phyloP scores from a whole-genome alignment of 2,797 vertebrate species.

The Pampus argenteus region DNA sequence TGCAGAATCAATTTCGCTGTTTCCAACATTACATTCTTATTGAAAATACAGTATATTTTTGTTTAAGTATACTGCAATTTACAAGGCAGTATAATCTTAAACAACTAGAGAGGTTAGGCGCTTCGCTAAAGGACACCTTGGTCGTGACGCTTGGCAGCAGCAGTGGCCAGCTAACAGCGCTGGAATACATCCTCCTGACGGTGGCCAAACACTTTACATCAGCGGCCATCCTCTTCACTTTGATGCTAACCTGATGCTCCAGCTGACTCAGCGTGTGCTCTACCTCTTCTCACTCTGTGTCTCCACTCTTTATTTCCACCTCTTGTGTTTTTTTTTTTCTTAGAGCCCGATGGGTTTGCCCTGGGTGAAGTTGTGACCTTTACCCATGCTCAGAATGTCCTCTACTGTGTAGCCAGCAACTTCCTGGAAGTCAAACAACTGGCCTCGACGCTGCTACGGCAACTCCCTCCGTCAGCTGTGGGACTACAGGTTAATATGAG shows the following conservation, averaged over 20 bases:
- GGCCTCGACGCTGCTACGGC: slow-evolving; percentile 88
- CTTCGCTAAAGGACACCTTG: background rate
- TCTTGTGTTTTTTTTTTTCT: slow-evolving; percentile 4
- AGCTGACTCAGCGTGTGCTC: slow-evolving; percentile 5
- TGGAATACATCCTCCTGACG: background rate
- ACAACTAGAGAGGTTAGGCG: background rate
- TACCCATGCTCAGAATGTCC: slow-evolving; percentile 85
- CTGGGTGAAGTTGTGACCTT: slow-evolving; percentile 86
- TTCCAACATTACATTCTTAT: background rate
- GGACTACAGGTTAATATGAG: slow-evolving; percentile 86
- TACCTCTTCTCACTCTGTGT: slow-evolving; percentile 5
- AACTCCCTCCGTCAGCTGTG: slow-evolving; percentile 83
- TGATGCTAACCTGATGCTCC: slow-evolving; percentile 18
- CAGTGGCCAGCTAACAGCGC: background rate
- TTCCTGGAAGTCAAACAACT: slow-evolving; percentile 95
- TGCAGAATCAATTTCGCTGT: background rate
- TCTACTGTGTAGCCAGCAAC: slow-evolving; percentile 92
- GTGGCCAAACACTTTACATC: background rate
- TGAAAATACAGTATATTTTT: background rate
- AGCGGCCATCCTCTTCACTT: background rate
- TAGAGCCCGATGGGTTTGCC: slow-evolving; percentile 83
- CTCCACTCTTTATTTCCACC: background rate
- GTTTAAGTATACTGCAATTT: too few relatives aligned
- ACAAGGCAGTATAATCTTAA: too few relatives aligned
- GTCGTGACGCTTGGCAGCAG: background rate